Evolutionary conservation across 2,113 vertebrate genomes (phyloP), one percentile per base, ranked within the genome.

Genomic region (Chaetorhynchus papuensis): DNA sequence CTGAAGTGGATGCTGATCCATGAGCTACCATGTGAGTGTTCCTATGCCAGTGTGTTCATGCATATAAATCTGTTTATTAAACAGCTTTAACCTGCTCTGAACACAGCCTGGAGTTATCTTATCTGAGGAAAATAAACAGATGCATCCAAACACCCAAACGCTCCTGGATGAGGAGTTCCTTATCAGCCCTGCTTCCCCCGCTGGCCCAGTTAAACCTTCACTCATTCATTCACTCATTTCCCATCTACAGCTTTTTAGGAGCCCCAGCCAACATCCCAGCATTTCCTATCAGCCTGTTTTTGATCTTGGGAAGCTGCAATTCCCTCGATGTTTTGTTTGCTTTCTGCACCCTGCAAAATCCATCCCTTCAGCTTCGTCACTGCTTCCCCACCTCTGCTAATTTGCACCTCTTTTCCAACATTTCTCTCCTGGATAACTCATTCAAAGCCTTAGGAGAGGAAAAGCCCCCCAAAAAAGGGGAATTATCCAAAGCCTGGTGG

Each of bases 51-150:
- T 59, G 81, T 83, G 66, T 47, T 86, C 76, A 59, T 59, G 82
- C 64, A 80, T 83, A 80, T 80, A 93, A 96, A 96, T 88, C 4
- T 94, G 89, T 96, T 97, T 95, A 95, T 84, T 69, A 82, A 89
- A 91, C 30, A 76, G 10, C 37, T 95, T 92, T 49, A 64, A 94
- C 79, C 71, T 74, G 71, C 82, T 87, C 65, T 20, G 44, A 94
- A 37, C 56, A 54, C 84, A 94, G 78, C 90, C 90, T 68, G 78
- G 28, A 91, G 82, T 92, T 85, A 89, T 86, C 92, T 97, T 93
- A 96, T 96, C 94, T 54, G 64, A 91, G 84, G 66, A 74, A 88
- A 96, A 96, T 69, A 96, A 93, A 93, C 83, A 93, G 83, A 94
- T 69, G 78, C 24, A 82, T 60, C 49, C 83, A 93, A 89, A 91